phyloP scores from a whole-genome alignment of 2,113 vertebrate genomes.

The Psittacus erithacus region DNA sequence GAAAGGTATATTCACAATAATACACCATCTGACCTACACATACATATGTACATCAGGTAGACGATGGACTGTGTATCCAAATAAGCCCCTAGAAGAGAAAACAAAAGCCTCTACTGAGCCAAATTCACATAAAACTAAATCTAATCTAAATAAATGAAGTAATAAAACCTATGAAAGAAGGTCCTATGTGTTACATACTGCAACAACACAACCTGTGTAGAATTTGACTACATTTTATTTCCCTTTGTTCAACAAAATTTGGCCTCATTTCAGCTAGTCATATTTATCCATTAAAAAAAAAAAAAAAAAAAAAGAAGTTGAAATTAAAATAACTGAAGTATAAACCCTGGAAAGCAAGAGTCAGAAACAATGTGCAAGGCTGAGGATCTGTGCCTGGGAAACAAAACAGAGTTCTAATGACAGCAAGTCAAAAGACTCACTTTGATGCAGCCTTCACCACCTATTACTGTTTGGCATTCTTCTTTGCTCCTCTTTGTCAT shows the following conservation, averaged over 20 bases:
- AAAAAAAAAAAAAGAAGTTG: background rate
- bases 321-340: background rate
- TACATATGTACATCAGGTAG: background rate
- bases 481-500: background rate
- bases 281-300: background rate
- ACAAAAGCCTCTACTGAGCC: background rate
- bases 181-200: background rate
- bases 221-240: background rate
- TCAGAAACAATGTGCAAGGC: background rate
- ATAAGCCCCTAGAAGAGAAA: background rate
- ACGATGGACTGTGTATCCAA: background rate
- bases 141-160: background rate
- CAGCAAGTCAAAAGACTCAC: background rate
- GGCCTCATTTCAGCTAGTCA: background rate
- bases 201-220: background rate
- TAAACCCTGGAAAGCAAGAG: background rate
- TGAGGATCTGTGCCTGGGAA: background rate
- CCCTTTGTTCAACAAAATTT: background rate
- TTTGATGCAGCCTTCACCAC: background rate
- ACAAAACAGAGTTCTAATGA: background rate
- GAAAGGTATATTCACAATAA: background rate
- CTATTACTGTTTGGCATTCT: background rate
- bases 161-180: background rate
- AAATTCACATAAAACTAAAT: background rate
- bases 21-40: background rate